Evolutionary conservation across 2,797 vertebrate genomes (phyloP), one percentile per base, ranked within the genome.

Genomic region (Fratercula arctica): DNA sequence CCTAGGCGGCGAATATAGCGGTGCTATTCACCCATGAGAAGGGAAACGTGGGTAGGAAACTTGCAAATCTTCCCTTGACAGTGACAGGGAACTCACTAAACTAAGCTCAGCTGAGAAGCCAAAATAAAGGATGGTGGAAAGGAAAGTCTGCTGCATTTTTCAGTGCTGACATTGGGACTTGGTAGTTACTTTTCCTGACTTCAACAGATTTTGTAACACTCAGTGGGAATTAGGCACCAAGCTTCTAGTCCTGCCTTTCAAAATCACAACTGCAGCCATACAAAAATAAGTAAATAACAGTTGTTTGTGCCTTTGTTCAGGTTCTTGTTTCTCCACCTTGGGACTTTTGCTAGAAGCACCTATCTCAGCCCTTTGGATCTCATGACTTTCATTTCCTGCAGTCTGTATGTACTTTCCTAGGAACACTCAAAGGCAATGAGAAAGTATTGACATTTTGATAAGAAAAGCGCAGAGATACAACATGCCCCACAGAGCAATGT

Each of bases 371-470:
- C 35, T 92, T 75, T 73, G 76, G 76, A 91, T 69, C 73, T 94
- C 79, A 63, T 92, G 90, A 90, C 69, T 93, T 94, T 81, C 28
- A 79, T 93, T 93, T 93, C 89, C 90, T 85, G 59, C 31, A 60
- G 82, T 41, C 76, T 69, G 39, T 39, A 59, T 60, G 66, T 73
- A 79, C 93, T 95, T 97, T 88, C 76, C 66, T 56, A 76, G 89
- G 85, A 92, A 90, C 66, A 90, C 59, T 88, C 85, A 86, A 85
- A 96, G 78, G 51, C 89, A 94, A 82, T 21, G 87, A 84, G 87
- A 92, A 93, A 86, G 54, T 86, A 97, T 85, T 93, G 97, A 94
- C 92, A 90, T 95, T 97, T 94, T 90, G 94, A 97, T 96, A 93
- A 95, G 92, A 50, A 92, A 95, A 89, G 73, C 19, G 4, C 76